Base-by-base conservation (phyloP, 64 coral and sea anemone genomes). In the Porites lutea region DNA sequence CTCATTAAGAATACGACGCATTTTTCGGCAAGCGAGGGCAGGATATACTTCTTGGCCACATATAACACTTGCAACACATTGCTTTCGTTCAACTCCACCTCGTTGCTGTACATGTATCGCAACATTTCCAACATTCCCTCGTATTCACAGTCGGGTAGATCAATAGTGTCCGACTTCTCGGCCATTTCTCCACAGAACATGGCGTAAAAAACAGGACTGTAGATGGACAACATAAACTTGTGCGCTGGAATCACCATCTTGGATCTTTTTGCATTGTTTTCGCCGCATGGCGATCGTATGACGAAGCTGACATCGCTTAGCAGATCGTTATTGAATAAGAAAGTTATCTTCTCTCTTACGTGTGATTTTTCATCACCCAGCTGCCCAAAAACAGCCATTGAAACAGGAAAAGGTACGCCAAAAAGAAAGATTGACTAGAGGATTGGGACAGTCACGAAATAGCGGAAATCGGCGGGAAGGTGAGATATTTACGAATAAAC, bases 21-120 rank as follows among this genome's bases (percentile, higher is more conserved):
- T 78, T 89, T 65, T 23, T 65, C 63, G 4, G 74, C 87, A 16
- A 89, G 87, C 4, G 60, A 79, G 13, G 87, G 87, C 23, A 89
- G 59, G 23, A 89, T 89, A 46, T 89, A 89, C 8, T 89, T 89
- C 46, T 89, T 78, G 8, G 87, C 74, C 19, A 89, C 57, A 48
- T 89, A 89, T 3, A 89, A 8, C 15, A 89, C 87, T 66, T 89
- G 72, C 72, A 89, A 51, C n/a, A 89, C 60, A 49, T 89, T 89
- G 5, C 23, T 44, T 15, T 75, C 87, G 6, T 53, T 79, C 4
- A 89, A 59, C 8, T 52, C 3, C 8, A 79, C 74, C 76, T 89
- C 87, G 2, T 89, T 74, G 47, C 87, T 77, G 63, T 89, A 78
- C 57, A 89, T 43, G 73, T 89, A 89, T 48, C 74, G 58, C 57